phyloP scores from a whole-genome alignment of 64 coral and sea anemone genomes.

The Dendrophyllia cribrosa region DNA sequence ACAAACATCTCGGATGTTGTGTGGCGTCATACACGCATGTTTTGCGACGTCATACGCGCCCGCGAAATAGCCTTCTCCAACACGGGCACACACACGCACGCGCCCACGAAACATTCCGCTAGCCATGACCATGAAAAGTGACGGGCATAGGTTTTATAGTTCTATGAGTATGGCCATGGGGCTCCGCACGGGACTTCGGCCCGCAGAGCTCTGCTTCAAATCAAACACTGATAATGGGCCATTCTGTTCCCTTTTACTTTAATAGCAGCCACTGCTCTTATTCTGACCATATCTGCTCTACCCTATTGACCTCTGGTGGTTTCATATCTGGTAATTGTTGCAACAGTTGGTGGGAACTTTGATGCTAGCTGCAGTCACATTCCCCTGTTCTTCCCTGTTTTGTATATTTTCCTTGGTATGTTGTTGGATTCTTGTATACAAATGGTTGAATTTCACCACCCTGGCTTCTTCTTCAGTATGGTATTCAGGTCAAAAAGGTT shows the following conservation, averaged over 20 bases:
- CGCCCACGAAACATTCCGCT: too few relatives aligned
- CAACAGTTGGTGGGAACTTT: not conserved
- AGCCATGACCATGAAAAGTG: too few relatives aligned
- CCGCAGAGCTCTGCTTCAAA: too few relatives aligned
- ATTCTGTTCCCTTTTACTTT: not conserved
- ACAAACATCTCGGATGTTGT: too few relatives aligned
- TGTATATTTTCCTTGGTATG: not conserved
- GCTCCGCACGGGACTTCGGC: too few relatives aligned
- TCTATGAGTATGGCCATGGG: too few relatives aligned
- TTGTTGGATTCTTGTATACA: not conserved
- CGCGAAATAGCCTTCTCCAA: too few relatives aligned
- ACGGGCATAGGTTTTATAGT: too few relatives aligned
- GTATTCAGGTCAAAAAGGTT: not conserved
- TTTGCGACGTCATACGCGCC: too few relatives aligned
- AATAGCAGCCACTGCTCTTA: not conserved
- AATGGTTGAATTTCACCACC: slow-evolving; percentile 21
- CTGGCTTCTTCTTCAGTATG: slow-evolving; percentile 2
- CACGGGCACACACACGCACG: too few relatives aligned
- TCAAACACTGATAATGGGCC: not conserved
- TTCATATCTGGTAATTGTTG: not conserved
- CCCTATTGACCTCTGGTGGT: not conserved
- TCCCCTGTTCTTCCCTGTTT: not conserved
- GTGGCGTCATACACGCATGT: too few relatives aligned
- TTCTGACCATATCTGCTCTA: not conserved
- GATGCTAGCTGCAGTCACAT: not conserved